Evolutionary conservation across 2,888 invertebrate genomes (phyloP).

Genomic region (Folsomia manolachei): DNA sequence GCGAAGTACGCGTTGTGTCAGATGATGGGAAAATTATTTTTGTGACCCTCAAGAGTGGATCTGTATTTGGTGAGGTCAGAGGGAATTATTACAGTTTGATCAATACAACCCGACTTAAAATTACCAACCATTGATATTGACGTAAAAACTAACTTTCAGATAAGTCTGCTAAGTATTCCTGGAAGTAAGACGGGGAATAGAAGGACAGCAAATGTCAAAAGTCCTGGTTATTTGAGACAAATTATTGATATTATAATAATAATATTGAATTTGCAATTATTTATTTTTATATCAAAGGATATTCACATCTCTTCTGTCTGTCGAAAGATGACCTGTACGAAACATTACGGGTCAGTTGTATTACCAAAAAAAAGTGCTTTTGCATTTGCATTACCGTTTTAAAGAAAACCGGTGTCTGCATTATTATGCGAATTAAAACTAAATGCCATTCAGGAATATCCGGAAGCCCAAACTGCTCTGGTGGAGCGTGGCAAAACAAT

Average conservation of each 20-base stretch:
- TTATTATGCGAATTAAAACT: no score
- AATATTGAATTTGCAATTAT: no score
- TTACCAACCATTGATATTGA: no score
- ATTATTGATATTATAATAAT: no score
- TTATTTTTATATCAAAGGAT: no score
- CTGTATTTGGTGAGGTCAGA: slow-evolving; percentile 94
- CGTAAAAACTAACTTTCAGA: no score
- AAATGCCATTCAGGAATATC: not conserved
- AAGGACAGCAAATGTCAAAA: slow-evolving; percentile 88
- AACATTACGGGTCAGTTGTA: slow-evolving; percentile 63
- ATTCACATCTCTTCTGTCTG: slow-evolving; percentile 91
- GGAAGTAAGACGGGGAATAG: slow-evolving; percentile 92
- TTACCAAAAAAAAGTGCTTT: no score
- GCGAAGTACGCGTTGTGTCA: slow-evolving; percentile 79
- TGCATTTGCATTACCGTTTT: no score
- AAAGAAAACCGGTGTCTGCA: no score
- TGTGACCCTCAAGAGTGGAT: slow-evolving; percentile 86
- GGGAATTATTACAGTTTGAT: no score
- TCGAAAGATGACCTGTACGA: slow-evolving; percentile 91
- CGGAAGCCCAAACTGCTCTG: not conserved
- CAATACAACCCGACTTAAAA: no score
- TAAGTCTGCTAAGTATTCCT: slow-evolving; percentile 88
- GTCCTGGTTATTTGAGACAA: no score
- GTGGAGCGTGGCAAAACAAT: not conserved
- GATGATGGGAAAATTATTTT: slow-evolving; percentile 84